phyloP scores from a whole-genome alignment of 2,888 invertebrate species.

The Xylota sylvarum region DNA sequence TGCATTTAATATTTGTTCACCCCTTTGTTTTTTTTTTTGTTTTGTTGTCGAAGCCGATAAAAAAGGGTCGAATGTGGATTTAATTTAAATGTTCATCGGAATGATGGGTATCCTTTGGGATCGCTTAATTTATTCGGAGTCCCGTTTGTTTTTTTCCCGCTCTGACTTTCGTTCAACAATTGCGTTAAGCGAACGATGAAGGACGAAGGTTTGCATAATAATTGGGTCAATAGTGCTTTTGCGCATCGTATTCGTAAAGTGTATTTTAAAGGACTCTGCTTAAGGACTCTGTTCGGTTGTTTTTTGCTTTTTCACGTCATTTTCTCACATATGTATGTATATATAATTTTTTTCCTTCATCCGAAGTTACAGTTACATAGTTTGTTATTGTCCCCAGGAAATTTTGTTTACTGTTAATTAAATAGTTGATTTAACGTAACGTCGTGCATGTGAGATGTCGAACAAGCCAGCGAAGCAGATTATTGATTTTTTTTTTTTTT shows the following conservation, averaged over 20 bases:
- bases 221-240: constrained; percentile 64
- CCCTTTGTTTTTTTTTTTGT: no score
- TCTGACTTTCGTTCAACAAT: constrained; percentile 62
- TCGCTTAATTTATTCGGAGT: constrained; percentile 51
- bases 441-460: constrained; percentile 16
- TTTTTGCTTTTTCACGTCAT: constrained; percentile 18
- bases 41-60: neutral
- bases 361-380: constrained; percentile 30
- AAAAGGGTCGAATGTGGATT: constrained; percentile 56
- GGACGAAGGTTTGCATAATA: constrained; percentile 61
- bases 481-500: constrained; percentile 1
- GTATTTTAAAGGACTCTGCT: neutral
- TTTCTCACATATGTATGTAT: constrained; percentile 19
- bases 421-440: constrained; percentile 38
- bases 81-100: constrained; percentile 53
- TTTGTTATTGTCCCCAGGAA: constrained; percentile 8
- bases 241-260: constrained; percentile 22
- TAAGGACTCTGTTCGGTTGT: constrained; percentile 7
- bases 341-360: neutral
- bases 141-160: constrained; percentile 7
- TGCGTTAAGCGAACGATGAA: constrained; percentile 57
- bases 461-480: neutral
- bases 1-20: constrained; percentile 46
- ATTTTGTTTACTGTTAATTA: constrained; percentile 49
- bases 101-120: constrained; percentile 29